These are phyloP conservation scores for Epistrophe grossulariae DNA, from an alignment of 2,888 invertebrate genomes.

Conservation along the genomic window DNA sequence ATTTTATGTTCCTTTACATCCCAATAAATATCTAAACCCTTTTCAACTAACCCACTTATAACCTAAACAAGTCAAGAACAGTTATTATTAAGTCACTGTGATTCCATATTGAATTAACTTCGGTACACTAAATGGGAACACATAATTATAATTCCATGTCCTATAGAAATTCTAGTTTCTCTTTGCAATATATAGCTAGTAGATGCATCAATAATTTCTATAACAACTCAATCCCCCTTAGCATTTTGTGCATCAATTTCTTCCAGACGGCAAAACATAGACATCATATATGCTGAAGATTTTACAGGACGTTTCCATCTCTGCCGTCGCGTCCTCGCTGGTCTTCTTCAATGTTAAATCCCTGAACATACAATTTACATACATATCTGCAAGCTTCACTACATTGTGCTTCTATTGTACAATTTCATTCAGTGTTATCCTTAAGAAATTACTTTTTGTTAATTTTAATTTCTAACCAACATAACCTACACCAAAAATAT, in stretches of 20 bases:
- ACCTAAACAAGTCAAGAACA: constrained; percentile 5
- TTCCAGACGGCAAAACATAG: constrained; percentile 46
- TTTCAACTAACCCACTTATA: not conserved
- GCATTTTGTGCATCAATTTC: constrained; percentile 43
- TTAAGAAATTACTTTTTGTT: constrained; percentile 30
- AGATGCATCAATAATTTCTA: constrained; percentile 27
- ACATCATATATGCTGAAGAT: not conserved
- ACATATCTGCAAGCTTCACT: not conserved
- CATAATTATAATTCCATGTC: constrained; percentile 16
- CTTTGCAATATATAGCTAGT: too few relatives aligned
- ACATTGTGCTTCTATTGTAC: not conserved
- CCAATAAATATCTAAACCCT: not conserved
- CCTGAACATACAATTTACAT: not conserved
- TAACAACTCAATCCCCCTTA: constrained; percentile 36
- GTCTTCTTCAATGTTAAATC: not conserved
- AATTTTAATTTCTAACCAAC: constrained; percentile 20
- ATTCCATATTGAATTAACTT: constrained; percentile 13
- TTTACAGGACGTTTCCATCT: not conserved
- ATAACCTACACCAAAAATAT: not conserved
- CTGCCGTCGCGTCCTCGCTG: fast-evolving
- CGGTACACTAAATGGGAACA: constrained; percentile 5
- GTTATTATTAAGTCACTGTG: constrained; percentile 1
- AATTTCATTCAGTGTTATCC: constrained; percentile 34
- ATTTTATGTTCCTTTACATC: not conserved
- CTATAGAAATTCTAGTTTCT: not conserved